A percentile compares a stretch with the other conserved stretches of the same genome.
These are phyloP conservation scores for Pipistrellus pygmaeus DNA, from an alignment of 2,797 vertebrate species.

Conservation along the genomic window DNA sequence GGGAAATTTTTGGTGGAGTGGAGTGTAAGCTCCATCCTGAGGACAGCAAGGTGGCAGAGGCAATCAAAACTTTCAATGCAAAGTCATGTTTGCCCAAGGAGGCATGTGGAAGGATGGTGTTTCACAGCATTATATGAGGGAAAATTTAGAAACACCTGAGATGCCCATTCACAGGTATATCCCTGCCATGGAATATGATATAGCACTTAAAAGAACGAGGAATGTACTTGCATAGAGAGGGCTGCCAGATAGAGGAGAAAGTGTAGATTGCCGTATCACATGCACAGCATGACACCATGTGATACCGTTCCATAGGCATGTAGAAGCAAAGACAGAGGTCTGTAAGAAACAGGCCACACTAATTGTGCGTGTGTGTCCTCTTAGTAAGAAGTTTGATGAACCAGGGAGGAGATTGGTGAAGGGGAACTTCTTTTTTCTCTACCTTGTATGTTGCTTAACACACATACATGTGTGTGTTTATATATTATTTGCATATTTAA, in stretches of 20 bases:
- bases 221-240: not conserved
- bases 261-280: not conserved
- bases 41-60: not conserved
- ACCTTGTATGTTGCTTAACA: not conserved
- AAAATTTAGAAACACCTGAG: conserved; percentile 9
- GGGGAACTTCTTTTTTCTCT: not conserved
- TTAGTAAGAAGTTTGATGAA: not conserved
- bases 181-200: not conserved
- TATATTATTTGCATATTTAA: not conserved
- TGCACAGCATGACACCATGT: accelerated
- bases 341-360: not conserved
- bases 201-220: not conserved
- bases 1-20: not conserved
- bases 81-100: not conserved
- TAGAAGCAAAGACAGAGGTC: not conserved
- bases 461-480: not conserved
- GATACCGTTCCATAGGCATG: not conserved
- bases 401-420: not conserved
- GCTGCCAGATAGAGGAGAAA: not conserved
- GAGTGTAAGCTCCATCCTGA: not conserved
- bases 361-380: not conserved
- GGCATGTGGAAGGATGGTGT: not conserved
- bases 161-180: not conserved
- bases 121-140: not conserved
- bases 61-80: not conserved